Percentiles rank a stretch among this genome's conserved stretches.
These are phyloP conservation scores for Rhizomys pruinosus DNA, from an alignment of 2,113 vertebrate species.

Conservation along the genomic window DNA sequence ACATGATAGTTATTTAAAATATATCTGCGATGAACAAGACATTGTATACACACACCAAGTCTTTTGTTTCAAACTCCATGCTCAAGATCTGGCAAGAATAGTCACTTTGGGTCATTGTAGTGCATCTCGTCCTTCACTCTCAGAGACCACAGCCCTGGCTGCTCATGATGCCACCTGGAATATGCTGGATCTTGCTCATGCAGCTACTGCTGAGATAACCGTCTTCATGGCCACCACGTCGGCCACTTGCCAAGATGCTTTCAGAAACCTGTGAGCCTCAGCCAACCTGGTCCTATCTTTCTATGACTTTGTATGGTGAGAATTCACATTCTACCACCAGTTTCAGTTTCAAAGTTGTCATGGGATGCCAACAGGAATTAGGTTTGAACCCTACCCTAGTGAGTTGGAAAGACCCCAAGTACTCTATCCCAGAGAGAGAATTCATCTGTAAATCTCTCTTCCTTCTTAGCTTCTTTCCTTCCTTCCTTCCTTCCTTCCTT, in stretches of 20 bases:
- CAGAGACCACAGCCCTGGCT: fast-evolving
- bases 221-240: no score
- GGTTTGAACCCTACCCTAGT: not conserved
- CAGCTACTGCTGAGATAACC: not conserved
- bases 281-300: not conserved
- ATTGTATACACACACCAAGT: not conserved
- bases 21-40: not conserved
- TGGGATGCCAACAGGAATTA: no score
- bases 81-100: not conserved
- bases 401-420: not conserved
- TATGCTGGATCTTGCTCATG: no score
- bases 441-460: not conserved
- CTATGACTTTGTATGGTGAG: not conserved
- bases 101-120: not conserved
- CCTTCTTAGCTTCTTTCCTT: not conserved
- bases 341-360: not conserved
- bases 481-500: no score
- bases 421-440: not conserved
- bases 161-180: not conserved
- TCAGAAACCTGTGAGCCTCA: not conserved
- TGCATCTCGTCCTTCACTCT: not conserved
- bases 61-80: not conserved
- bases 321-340: no score
- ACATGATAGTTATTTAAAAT: not conserved
- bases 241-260: not conserved